phyloP scores from a whole-genome alignment of 2,113 vertebrate species.

The Serilophus lunatus region DNA sequence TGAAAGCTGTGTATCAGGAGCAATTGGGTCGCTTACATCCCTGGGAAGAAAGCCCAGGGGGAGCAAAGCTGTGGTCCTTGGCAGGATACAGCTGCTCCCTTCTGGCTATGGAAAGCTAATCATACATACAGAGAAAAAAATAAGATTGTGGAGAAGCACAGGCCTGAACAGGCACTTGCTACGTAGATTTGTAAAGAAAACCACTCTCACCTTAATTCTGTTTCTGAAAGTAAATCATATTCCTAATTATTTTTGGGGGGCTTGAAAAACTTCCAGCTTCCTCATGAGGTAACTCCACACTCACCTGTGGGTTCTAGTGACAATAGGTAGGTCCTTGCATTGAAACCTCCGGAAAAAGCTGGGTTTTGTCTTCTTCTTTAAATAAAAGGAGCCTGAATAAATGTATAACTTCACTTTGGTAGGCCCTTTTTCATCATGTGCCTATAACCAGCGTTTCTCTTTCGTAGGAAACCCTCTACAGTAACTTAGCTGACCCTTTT shows the following conservation, averaged over 20 bases:
- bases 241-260: neutral
- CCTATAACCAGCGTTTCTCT: neutral
- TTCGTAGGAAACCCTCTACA: neutral
- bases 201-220: neutral
- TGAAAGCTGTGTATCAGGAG: neutral
- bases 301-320: neutral
- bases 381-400: slow-evolving; percentile 18
- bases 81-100: neutral
- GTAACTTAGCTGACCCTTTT: slow-evolving; percentile 17
- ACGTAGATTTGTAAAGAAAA: neutral
- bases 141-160: neutral
- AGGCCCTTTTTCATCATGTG: neutral
- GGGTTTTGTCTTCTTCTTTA: neutral
- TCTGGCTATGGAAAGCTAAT: neutral
- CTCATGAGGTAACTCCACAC: neutral
- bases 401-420: neutral
- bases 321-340: neutral
- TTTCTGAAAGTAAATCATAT: neutral
- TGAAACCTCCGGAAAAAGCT: neutral
- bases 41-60: neutral
- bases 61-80: neutral
- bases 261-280: neutral
- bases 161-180: neutral
- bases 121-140: neutral
- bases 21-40: neutral